Evolutionary conservation across 2,113 vertebrate genomes (phyloP).

Genomic region (Tinamus guttatus): DNA sequence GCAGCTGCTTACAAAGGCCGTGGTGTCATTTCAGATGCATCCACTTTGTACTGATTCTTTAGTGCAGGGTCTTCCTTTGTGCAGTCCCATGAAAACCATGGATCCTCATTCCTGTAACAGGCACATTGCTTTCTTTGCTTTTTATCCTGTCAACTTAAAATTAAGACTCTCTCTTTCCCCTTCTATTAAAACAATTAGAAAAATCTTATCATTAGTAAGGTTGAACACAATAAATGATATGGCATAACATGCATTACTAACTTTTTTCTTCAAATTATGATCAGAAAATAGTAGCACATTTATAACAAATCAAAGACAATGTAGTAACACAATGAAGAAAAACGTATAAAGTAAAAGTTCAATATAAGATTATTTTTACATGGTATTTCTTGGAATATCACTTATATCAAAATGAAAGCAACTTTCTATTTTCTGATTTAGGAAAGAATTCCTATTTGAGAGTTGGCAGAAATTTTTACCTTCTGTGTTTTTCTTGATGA

Average conservation of each 20-base stretch:
- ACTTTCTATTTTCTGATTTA: background rate
- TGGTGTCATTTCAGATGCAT: background rate
- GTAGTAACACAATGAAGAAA: background rate
- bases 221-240: background rate
- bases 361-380: background rate
- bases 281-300: background rate
- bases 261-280: background rate
- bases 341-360: background rate
- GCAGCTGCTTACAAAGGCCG: background rate
- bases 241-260: background rate
- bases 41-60: background rate
- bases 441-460: background rate
- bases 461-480: background rate
- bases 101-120: background rate
- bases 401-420: background rate
- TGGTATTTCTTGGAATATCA: background rate
- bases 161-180: background rate
- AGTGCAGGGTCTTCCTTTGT: background rate
- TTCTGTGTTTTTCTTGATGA: background rate
- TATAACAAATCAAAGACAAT: background rate
- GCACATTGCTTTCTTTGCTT: background rate
- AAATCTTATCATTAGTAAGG: background rate
- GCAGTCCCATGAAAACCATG: background rate
- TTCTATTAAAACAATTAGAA: background rate
- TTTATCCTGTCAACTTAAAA: background rate